Evolutionary conservation across 2,113 vertebrate species (phyloP).

Genomic region (Upupa epops): DNA sequence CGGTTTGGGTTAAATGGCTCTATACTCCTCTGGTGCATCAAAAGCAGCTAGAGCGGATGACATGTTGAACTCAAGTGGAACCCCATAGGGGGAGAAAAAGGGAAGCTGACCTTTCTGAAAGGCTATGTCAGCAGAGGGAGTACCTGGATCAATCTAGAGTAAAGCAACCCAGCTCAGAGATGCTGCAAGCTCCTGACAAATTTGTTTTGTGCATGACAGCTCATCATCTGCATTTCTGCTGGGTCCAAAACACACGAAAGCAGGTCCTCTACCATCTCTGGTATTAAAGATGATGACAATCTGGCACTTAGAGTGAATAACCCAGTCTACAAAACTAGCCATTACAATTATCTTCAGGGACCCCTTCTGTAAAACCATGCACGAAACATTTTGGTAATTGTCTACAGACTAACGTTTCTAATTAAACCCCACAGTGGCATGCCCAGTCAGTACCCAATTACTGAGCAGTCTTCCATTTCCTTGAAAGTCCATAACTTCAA

Average conservation of each 20-base stretch:
- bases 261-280: background rate
- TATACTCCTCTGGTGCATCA: background rate
- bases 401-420: background rate
- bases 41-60: background rate
- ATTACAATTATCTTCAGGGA: background rate
- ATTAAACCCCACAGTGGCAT: background rate
- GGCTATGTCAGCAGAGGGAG: background rate
- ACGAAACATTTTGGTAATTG: background rate
- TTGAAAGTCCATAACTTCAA: background rate
- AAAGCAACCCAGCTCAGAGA: background rate
- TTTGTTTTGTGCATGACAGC: background rate
- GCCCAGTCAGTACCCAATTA: background rate
- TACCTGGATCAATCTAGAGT: background rate
- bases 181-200: background rate
- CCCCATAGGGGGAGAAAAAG: background rate
- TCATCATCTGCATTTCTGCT: background rate
- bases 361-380: background rate
- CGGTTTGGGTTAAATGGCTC: background rate
- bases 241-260: background rate
- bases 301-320: background rate
- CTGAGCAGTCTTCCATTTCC: background rate
- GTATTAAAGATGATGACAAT: background rate
- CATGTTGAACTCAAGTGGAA: background rate
- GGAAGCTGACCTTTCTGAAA: background rate
- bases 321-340: background rate